phyloP scores from a whole-genome alignment of 1,140 invertebrate species.

The Antheraea pernyi region DNA sequence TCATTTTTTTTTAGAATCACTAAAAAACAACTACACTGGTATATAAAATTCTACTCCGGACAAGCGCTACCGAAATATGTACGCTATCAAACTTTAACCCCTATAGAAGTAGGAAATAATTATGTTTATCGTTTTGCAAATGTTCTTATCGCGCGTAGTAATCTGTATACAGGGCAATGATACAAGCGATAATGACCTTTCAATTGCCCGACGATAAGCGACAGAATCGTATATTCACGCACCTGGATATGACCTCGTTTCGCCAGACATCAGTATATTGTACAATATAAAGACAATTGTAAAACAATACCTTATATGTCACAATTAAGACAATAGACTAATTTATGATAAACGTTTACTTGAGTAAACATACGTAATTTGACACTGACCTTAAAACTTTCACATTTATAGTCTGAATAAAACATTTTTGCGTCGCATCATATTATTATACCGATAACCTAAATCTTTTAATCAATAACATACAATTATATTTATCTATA shows the following conservation, averaged over 20 bases:
- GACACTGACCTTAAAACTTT: not conserved
- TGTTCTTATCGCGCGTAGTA: not conserved
- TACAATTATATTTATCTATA: no score
- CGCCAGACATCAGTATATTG: not conserved
- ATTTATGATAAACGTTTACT: not conserved
- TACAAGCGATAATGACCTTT: constrained; percentile 10
- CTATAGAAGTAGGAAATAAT: not conserved
- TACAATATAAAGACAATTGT: not conserved
- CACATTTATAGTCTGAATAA: not conserved
- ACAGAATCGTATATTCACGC: constrained; percentile 4
- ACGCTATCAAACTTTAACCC: not conserved
- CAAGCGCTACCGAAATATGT: not conserved
- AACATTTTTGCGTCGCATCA: no score
- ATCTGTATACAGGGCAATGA: not conserved
- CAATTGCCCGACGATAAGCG: not conserved
- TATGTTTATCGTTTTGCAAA: not conserved
- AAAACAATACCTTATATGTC: not conserved
- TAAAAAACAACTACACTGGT: no score
- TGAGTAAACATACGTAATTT: not conserved
- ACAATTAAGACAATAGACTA: not conserved
- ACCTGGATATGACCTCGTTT: constrained; percentile 12
- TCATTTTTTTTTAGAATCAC: no score
- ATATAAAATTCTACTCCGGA: not conserved
- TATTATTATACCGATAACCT: no score
- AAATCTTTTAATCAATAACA: no score